phyloP scores from a whole-genome alignment of 1,140 invertebrate species.

The Macrostomum lignano region DNA sequence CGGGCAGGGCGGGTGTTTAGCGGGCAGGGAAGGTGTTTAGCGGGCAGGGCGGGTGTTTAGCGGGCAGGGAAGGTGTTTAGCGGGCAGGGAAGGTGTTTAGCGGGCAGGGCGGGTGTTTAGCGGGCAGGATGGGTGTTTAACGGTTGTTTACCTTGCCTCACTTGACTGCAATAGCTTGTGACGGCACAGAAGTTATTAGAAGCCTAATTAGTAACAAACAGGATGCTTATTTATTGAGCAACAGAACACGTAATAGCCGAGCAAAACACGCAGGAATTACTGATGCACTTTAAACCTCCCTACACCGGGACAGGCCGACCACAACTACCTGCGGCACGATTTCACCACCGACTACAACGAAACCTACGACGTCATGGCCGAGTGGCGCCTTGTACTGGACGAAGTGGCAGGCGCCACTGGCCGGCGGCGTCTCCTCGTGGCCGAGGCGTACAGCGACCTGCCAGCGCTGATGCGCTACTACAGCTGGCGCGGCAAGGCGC shows the following conservation, averaged over 20 bases:
- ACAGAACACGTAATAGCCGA: constrained; percentile 1
- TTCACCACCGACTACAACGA: constrained; percentile 35
- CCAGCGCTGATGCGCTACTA: constrained; percentile 37
- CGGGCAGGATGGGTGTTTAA: too few relatives aligned
- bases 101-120: too few relatives aligned
- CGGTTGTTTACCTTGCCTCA: too few relatives aligned
- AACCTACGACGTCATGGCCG: constrained; percentile 30
- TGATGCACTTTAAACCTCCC: constrained; percentile 11
- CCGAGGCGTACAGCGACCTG: constrained; percentile 37
- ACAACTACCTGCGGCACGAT: constrained; percentile 35
- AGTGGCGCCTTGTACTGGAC: constrained; percentile 12
- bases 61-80: too few relatives aligned
- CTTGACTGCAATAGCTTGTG: too few relatives aligned
- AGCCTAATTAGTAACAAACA: too few relatives aligned
- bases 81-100: too few relatives aligned
- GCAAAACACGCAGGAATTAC: constrained; percentile 1
- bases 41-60: too few relatives aligned
- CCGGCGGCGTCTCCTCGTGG: constrained; percentile 39
- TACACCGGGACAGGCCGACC: constrained; percentile 23
- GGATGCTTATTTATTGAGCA: too few relatives aligned
- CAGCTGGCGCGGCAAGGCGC: constrained; percentile 29
- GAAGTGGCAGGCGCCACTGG: constrained; percentile 6
- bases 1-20: too few relatives aligned
- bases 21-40: too few relatives aligned
- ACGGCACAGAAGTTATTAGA: too few relatives aligned